These are phyloP conservation scores for Montipora sp. DNA, from an alignment of 64 coral and sea anemone genomes.

Conservation along the genomic window DNA sequence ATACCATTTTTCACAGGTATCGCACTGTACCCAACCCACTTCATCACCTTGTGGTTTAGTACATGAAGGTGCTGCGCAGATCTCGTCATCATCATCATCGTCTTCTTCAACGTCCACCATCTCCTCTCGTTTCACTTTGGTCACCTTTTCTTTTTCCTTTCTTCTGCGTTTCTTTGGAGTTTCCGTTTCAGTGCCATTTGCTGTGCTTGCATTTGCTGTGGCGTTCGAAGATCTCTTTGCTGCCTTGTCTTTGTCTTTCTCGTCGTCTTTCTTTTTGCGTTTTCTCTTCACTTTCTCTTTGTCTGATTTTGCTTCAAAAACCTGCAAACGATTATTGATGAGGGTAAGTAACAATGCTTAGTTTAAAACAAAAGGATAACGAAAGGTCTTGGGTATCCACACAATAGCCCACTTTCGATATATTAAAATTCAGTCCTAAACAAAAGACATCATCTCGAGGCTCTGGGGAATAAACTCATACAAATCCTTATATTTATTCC, in stretches of 20 bases:
- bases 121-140: conserved; percentile 64
- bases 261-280: conserved; percentile 84
- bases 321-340: conserved; percentile 6
- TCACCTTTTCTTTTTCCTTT: conserved; percentile 49
- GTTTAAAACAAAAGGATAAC: neutral
- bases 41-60: conserved; percentile 86
- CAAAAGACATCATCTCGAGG: no score
- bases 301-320: conserved; percentile 71
- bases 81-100: conserved; percentile 82
- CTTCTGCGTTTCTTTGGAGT: conserved; percentile 65
- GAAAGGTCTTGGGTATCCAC: neutral
- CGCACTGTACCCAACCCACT: conserved; percentile 98
- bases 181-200: neutral
- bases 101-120: conserved; percentile 83
- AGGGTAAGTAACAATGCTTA: neutral
- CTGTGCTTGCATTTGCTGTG: neutral
- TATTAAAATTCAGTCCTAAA: no score
- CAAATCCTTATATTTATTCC: no score
- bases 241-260: conserved; percentile 53
- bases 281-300: conserved; percentile 81
- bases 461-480: no score
- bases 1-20: conserved; percentile 91
- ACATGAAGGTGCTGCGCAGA: conserved; percentile 79
- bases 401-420: no score
- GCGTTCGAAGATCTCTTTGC: conserved; percentile 20